phyloP scores from a whole-genome alignment of 2,888 invertebrate genomes.

The Seladonia tumulorum region DNA sequence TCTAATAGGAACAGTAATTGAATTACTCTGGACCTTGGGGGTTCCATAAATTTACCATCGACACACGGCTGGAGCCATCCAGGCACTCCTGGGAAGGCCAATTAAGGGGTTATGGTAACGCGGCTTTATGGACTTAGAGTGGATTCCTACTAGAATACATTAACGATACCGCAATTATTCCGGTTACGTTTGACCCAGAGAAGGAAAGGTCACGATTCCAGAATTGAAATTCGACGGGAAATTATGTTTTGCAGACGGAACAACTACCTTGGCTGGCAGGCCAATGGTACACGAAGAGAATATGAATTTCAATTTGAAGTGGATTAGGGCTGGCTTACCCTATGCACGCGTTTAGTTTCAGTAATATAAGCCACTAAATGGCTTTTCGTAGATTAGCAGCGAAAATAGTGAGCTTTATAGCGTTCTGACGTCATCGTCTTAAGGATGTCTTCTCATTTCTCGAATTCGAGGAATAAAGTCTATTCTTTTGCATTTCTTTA shows the following conservation, averaged over 20 bases:
- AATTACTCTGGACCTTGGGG: constrained; percentile 67
- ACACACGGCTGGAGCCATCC: constrained; percentile 64
- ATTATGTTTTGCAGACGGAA: constrained; percentile 15
- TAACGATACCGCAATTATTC: constrained; percentile 68
- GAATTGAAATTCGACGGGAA: constrained; percentile 36
- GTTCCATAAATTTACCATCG: constrained; percentile 70
- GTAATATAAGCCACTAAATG: background rate
- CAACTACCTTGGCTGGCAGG: background rate
- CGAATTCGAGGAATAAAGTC: too few relatives aligned
- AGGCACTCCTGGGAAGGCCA: constrained; percentile 69
- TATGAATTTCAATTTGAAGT: constrained; percentile 25
- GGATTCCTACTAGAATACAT: constrained; percentile 66
- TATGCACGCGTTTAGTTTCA: constrained; percentile 7
- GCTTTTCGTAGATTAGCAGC: background rate
- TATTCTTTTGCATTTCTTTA: too few relatives aligned
- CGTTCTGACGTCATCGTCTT: background rate
- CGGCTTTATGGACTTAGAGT: constrained; percentile 74
- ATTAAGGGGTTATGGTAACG: constrained; percentile 73
- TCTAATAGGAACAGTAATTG: constrained; percentile 67
- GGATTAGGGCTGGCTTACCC: constrained; percentile 17
- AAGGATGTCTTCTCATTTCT: too few relatives aligned
- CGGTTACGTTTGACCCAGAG: constrained; percentile 44
- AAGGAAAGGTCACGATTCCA: constrained; percentile 36
- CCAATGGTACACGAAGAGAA: background rate
- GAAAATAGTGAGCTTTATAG: background rate